These are phyloP conservation scores for Serrognathus titanus DNA, from an alignment of 2,888 invertebrate species.

Conservation along the genomic window DNA sequence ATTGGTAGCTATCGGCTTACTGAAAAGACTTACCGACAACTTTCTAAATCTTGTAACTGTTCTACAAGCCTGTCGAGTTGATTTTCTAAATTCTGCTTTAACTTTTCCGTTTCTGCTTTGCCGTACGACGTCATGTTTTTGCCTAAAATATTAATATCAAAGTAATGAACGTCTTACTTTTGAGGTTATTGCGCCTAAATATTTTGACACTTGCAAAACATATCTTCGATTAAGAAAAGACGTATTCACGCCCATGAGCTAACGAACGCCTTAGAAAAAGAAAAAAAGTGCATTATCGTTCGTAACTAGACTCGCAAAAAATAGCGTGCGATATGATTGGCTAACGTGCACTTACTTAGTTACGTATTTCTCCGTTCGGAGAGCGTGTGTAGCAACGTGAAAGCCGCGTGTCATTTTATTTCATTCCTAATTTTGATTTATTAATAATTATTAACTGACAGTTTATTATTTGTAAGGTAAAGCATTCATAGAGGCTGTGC, in stretches of 20 bases:
- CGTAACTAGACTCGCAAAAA: not conserved
- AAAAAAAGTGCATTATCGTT: no score
- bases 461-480: slow-evolving; percentile 34
- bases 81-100: slow-evolving; percentile 62
- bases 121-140: slow-evolving; percentile 53
- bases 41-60: slow-evolving; percentile 68
- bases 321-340: not conserved
- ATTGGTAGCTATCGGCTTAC: not conserved
- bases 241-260: no score
- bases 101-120: slow-evolving; percentile 59
- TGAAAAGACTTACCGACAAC: slow-evolving; percentile 54
- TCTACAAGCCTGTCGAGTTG: slow-evolving; percentile 66
- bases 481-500: slow-evolving; percentile 15
- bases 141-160: not conserved
- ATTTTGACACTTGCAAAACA: no score
- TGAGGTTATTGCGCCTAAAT: no score
- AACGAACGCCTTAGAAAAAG: no score
- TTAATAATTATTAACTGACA: slow-evolving; percentile 43
- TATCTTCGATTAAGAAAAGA: no score
- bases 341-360: slow-evolving; percentile 25
- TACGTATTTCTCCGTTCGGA: slow-evolving; percentile 39
- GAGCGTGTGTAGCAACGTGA: slow-evolving; percentile 49
- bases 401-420: slow-evolving; percentile 52
- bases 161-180: no score
- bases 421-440: slow-evolving; percentile 44